Base-by-base conservation (phyloP, 2,113 vertebrate species). In the Sylvia atricapilla region DNA sequence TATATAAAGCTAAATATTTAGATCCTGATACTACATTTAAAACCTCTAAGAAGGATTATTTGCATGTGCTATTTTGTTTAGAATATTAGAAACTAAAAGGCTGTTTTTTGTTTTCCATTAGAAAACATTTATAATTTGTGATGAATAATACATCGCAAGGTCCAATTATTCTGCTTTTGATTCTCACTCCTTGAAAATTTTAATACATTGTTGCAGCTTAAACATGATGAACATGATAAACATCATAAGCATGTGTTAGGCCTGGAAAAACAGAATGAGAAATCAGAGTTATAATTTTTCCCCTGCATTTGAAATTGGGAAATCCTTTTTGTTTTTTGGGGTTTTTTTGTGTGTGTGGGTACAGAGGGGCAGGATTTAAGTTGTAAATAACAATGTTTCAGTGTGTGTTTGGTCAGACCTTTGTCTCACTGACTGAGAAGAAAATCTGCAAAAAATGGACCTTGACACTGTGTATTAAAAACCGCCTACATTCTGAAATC, bases 1-100 rank as follows among this genome's bases (percentile, higher is more conserved):
- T 3, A 13, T 23, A n/a, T 70, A 47, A 76, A 73, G 44, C 27
- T 66, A 91, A 94, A 73, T 83, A 83, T 85, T 90, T 76, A 67
- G 30, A 74, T 58, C 39, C 30, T 67, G 35, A 27, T 88, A 33
- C 7, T 83, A 23, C 22, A 13, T 43, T 83, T 13, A 2, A 62
- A 83, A 37, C 4, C 9, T 30, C 4, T 67, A 55, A 15, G 2
- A 23, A 72, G 30, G 44, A 28, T 73, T 80, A 43, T 30, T 79
- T 79, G 50, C 21, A 4, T 44, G 3, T 70, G 21, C 10, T 44
- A 3, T 59, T 95, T 93, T 87, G 4, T 76, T 79, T 41, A 39
- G 33, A 84, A 25, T 69, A 39, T 55, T 68, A 69, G 49, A 18
- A 64, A 24, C 5, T 23, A n/a, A 82, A 84, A 41, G 31, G 2